Evolutionary conservation across 2,797 vertebrate genomes (phyloP).

Genomic region (Rhinogobio ventralis): DNA sequence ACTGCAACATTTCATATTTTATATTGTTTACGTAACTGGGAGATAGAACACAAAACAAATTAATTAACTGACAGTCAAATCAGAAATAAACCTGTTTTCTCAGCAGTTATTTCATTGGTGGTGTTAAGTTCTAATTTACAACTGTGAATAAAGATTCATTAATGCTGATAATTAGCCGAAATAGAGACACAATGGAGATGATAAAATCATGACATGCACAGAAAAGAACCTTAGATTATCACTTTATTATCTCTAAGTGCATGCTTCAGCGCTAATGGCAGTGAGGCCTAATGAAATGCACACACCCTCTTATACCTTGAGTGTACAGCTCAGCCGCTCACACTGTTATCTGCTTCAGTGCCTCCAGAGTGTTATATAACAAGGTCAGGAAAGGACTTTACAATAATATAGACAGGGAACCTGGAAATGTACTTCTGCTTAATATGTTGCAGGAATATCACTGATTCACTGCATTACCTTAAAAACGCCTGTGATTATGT

Average conservation of each 20-base stretch:
- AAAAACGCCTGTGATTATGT: not conserved
- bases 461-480: not conserved
- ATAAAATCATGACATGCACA: not conserved
- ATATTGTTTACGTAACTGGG: not conserved
- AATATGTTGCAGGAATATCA: not conserved
- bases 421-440: conserved; percentile 2
- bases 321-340: not conserved
- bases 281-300: not conserved
- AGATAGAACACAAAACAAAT: not conserved
- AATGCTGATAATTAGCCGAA: not conserved
- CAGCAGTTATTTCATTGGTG: no score
- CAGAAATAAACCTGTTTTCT: not conserved
- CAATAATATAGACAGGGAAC: not conserved
- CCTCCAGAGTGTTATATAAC: conserved; percentile 17
- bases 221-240: not conserved
- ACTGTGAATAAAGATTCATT: not conserved
- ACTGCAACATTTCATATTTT: not conserved
- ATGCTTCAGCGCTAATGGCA: not conserved
- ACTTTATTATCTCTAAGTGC: not conserved
- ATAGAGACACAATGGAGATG: not conserved
- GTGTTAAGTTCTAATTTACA: not conserved
- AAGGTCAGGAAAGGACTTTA: not conserved
- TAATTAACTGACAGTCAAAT: not conserved
- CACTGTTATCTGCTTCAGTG: conserved; percentile 12
- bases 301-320: not conserved